Evolutionary conservation across 2,888 invertebrate genomes (phyloP).

Genomic region (Drosophila monieri): DNA sequence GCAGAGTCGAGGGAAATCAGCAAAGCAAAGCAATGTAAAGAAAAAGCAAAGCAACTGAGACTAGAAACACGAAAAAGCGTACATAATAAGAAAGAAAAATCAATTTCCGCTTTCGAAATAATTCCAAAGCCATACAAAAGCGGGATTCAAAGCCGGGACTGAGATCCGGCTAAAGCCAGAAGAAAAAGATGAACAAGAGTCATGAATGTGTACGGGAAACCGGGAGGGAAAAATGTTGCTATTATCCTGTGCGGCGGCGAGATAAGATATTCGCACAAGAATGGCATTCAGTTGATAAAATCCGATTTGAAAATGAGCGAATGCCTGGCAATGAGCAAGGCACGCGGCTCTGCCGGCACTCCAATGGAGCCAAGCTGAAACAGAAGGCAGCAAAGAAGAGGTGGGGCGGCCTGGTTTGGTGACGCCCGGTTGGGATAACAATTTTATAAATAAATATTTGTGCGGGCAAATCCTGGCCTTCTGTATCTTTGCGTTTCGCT

Average conservation of each 20-base stretch:
- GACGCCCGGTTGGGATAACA: conserved; percentile 67
- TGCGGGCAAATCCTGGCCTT: conserved; percentile 49
- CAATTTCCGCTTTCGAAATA: conserved; percentile 78
- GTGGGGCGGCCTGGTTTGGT: conserved; percentile 12
- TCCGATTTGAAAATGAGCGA: conserved; percentile 83
- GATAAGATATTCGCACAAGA: conserved; percentile 82
- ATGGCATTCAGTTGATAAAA: conserved; percentile 81
- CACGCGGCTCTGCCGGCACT: conserved; percentile 1
- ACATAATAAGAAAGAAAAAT: conserved; percentile 75
- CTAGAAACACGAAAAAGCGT: conserved; percentile 45
- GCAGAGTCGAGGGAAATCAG: conserved; percentile 24
- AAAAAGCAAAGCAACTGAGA: conserved; percentile 46
- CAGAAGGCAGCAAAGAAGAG: background rate
- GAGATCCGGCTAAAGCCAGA: conserved; percentile 34
- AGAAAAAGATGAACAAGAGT: conserved; percentile 18
- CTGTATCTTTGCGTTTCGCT: conserved; percentile 62
- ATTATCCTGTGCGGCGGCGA: conserved; percentile 68
- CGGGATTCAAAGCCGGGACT: conserved; percentile 45
- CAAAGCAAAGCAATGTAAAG: conserved; percentile 41
- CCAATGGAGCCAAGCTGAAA: conserved; percentile 5
- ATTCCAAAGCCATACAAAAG: conserved; percentile 77
- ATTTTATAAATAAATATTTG: conserved; percentile 79
- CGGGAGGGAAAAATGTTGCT: conserved; percentile 59
- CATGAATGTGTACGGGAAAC: conserved; percentile 1
- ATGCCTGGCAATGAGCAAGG: conserved; percentile 78